Percentiles rank a stretch among this genome's conserved stretches.
Evolutionary conservation across 1,140 invertebrate species (phyloP).

Genomic region (Coelopa frigida): DNA sequence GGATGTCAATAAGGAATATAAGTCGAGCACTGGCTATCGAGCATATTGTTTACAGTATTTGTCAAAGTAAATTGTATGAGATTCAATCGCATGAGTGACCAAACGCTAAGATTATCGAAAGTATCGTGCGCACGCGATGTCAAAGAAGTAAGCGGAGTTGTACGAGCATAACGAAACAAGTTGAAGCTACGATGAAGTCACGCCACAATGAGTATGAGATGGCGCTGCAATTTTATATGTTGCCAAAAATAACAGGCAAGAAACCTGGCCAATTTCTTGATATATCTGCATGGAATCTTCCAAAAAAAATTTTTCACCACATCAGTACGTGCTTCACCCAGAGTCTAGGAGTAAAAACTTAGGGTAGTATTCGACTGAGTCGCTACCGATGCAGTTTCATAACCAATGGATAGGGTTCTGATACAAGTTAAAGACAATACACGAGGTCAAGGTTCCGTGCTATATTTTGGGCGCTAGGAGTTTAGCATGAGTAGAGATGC

Average conservation of each 20-base stretch:
- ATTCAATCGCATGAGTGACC: no score
- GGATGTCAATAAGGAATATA: no score
- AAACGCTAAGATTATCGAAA: no score
- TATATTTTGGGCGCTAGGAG: not conserved
- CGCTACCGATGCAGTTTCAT: not conserved
- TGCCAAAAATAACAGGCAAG: not conserved
- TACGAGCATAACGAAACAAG: not conserved
- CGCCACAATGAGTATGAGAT: not conserved
- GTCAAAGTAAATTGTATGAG: no score
- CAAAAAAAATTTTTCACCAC: not conserved
- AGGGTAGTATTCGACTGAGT: not conserved
- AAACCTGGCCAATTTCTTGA: not conserved
- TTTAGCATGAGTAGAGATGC: not conserved
- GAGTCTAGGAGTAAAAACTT: not conserved
- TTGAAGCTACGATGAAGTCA: not conserved
- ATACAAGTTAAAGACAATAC: not conserved
- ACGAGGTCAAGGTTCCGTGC: not conserved
- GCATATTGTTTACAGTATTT: no score
- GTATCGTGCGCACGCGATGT: no score
- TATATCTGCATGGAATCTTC: not conserved
- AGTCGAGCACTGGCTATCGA: no score
- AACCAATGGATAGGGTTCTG: not conserved
- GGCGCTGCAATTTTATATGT: not conserved
- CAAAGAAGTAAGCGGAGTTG: not conserved
- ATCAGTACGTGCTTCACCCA: not conserved